Evolutionary conservation across 2,113 vertebrate genomes (phyloP), one percentile per base, ranked within the genome.

Genomic region (Camelus bactrianus): DNA sequence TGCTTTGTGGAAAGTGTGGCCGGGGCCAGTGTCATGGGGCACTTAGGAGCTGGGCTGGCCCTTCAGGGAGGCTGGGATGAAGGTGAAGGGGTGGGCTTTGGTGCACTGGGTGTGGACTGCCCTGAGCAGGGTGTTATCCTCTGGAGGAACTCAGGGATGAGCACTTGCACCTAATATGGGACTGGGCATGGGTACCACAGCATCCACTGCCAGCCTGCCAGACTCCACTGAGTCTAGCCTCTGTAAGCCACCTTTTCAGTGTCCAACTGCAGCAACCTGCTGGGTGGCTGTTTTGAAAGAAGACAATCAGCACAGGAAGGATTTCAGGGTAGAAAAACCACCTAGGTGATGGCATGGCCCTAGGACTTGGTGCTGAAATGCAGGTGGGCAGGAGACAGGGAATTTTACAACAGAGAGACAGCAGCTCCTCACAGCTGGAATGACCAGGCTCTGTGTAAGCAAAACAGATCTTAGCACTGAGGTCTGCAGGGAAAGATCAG

Each of bases 331-430:
- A 38, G 89, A 35, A n/a, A 10, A 50, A 19, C 8, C 32, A 11
- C 52, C 52, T 35, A 0, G 65, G n/a, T 2, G 9, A 28, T 10
- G 32, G 16, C 12, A 0, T 8, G 50, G 22, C 0, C 35, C 48
- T 48, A n/a, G 87, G 28, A 48, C 56, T 48, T 22, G 2, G 35
- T 20, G 48, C 17, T n/a, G 15, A 20, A 38, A 38, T 0, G 14
- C 19, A 6, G 19, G 82, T 30, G 8, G 81, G 48, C 19, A 32
- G 65, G 38, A 42, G 76, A 56, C 35, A 20, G 62, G 65, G 30
- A 24, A 9, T 4, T 52, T 9, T 12, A 42, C 19, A 16, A 9
- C 24, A 0, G 56, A 75, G 50, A 65, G 62, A 58, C 10, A 22
- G 91, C 19, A 11, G 46, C 75, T 52, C 30, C 30, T 46, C n/a